These are phyloP conservation scores for Tenrec ecaudatus DNA, from an alignment of 2,113 vertebrate genomes.

Conservation along the genomic window DNA sequence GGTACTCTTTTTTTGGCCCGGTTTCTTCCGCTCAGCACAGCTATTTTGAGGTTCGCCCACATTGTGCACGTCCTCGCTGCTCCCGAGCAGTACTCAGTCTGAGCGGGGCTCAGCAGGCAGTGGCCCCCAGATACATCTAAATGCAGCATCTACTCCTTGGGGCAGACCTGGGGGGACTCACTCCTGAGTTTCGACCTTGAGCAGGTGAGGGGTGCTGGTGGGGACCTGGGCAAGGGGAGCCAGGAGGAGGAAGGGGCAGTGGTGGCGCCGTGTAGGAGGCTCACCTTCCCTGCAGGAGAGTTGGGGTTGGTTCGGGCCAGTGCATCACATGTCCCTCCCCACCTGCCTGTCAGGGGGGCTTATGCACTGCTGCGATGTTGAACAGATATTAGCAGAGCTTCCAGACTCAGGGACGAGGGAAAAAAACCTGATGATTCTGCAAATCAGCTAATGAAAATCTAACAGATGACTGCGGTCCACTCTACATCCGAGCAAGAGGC, in stretches of 20 bases:
- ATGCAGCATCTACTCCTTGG: not conserved
- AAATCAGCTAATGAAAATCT: not conserved
- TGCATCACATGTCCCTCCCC: not conserved
- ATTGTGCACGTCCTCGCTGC: fast-evolving
- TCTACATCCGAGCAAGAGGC: not conserved
- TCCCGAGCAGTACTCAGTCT: not conserved
- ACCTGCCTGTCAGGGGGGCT: not conserved
- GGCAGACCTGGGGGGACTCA: not conserved
- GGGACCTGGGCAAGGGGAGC: not conserved
- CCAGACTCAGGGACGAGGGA: not conserved
- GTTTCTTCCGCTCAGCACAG: not conserved
- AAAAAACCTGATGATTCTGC: not conserved
- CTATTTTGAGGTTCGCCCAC: not conserved
- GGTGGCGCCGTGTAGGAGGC: not conserved
- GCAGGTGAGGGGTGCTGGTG: not conserved
- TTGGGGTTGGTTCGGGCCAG: not conserved
- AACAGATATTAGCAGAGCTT: not conserved
- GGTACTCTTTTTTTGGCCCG: not conserved
- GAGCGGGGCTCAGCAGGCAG: not conserved
- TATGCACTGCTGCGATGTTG: not conserved
- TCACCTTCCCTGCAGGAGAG: not conserved
- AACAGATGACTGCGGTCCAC: not conserved
- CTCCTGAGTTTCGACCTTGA: not conserved
- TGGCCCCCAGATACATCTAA: not conserved
- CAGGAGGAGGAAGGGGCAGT: not conserved